Evolutionary conservation across 2,888 invertebrate genomes (phyloP), one percentile per base, ranked within the genome.

Genomic region (Apomyelois bistriatella): DNA sequence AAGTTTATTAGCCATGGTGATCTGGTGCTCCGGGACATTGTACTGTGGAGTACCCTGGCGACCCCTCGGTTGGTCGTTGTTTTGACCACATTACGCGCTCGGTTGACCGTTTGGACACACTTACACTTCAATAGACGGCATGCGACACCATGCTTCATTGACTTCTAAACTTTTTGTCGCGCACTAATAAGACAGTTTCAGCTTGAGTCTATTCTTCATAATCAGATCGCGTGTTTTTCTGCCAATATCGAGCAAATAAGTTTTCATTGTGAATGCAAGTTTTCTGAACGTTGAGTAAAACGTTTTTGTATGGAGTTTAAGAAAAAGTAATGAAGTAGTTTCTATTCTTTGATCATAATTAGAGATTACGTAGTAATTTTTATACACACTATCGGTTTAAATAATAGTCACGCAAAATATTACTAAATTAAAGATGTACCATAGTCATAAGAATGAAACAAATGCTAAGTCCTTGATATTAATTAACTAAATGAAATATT

Each of bases 11-110:
- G 48, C 28, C 37, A 22, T 38, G 37, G 48, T 28, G 37, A 48
- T 48, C 48, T 38, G 28, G 28, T 49, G 32, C 43, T 43, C 15
- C 22, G n/a, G 10, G 16, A 50, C 41, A 43, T 51, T 52, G 52
- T 52, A 22, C 6, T 36, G 10, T 55, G 35, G 49, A 48, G 54
- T 57, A 65, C 62, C 66, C 60, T 55, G 58, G 68, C 69, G 76
- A 74, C 72, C 74, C 62, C 68, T 55, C 65, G 65, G 59, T 58
- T 70, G 68, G 61, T 66, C 71, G 64, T 71, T 68, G 61, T 70
- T 78, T 73, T 70, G 58, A 65, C 62, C 68, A 64, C 62, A 79
- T 85, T 85, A 82, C 59, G 57, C 79, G 86, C 64, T 82, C 76
- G 59, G 66, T 61, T 76, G 77, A 52, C 50, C 70, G 55, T 62